These are phyloP conservation scores for Hipparchia semele DNA, from an alignment of 2,888 invertebrate genomes.

Conservation along the genomic window DNA sequence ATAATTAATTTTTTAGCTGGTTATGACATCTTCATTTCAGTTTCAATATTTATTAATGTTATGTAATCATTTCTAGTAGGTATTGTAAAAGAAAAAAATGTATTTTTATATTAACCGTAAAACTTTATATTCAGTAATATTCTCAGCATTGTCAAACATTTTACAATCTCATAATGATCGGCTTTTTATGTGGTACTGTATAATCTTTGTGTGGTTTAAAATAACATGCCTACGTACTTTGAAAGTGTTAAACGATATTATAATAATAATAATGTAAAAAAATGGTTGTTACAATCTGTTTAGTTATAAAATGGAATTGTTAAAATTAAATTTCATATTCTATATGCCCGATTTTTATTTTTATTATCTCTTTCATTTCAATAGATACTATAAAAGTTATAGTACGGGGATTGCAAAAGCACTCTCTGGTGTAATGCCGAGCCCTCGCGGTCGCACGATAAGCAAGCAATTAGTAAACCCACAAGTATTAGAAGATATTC, in stretches of 20 bases:
- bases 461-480: too few relatives aligned
- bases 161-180: neutral
- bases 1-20: neutral
- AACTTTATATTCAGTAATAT: constrained; percentile 3
- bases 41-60: neutral
- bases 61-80: neutral
- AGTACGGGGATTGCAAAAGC: too few relatives aligned
- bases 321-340: constrained; percentile 75
- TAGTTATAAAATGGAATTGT: constrained; percentile 68
- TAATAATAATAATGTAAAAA: constrained; percentile 47
- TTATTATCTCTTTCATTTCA: neutral
- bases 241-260: constrained; percentile 44
- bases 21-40: neutral
- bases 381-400: neutral
- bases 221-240: constrained; percentile 39
- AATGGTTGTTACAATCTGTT: constrained; percentile 68
- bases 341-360: constrained; percentile 49
- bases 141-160: constrained; percentile 2
- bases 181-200: constrained; percentile 8
- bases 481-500: too few relatives aligned
- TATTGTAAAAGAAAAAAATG: constrained; percentile 6
- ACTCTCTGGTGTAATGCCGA: too few relatives aligned
- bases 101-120: constrained; percentile 23
- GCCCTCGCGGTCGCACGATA: too few relatives aligned
- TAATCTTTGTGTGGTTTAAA: constrained; percentile 25